phyloP scores from a whole-genome alignment of 2,888 invertebrate genomes.

The Eupithecia inturbata region DNA sequence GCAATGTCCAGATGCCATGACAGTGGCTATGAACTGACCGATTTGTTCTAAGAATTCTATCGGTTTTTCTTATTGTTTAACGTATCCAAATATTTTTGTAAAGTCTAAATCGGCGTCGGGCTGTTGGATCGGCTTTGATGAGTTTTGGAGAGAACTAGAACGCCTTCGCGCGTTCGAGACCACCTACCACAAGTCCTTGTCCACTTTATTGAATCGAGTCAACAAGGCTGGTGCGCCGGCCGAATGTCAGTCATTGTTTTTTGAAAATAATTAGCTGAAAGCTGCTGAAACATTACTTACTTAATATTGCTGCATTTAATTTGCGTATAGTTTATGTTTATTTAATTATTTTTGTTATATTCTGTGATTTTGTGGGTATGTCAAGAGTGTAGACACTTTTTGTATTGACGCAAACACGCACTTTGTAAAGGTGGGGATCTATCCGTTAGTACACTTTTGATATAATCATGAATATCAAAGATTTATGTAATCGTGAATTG shows the following conservation, averaged over 20 bases:
- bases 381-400: conserved; percentile 55
- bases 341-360: conserved; percentile 69
- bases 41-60: conserved; percentile 63
- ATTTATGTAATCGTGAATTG: conserved; percentile 64
- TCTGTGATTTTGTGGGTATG: conserved; percentile 58
- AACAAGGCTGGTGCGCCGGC: conserved; percentile 36
- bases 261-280: conserved; percentile 65
- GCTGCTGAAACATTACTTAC: conserved; percentile 65
- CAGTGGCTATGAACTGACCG: conserved; percentile 47
- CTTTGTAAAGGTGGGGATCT: conserved; percentile 59
- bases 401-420: conserved; percentile 45
- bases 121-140: conserved; percentile 28
- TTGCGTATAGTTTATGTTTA: conserved; percentile 65
- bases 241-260: conserved; percentile 49
- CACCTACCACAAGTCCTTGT: not conserved
- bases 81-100: conserved; percentile 44
- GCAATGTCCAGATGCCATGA: conserved; percentile 61
- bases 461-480: conserved; percentile 62
- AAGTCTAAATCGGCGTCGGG: conserved; percentile 35
- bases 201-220: conserved; percentile 38
- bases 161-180: not conserved
- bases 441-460: conserved; percentile 52
- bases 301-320: conserved; percentile 72
- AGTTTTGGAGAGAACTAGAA: conserved; percentile 4
- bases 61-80: conserved; percentile 40